Conservation (phyloP, 2,797 vertebrate genomes). For the Meriones psammophilus region DNA sequence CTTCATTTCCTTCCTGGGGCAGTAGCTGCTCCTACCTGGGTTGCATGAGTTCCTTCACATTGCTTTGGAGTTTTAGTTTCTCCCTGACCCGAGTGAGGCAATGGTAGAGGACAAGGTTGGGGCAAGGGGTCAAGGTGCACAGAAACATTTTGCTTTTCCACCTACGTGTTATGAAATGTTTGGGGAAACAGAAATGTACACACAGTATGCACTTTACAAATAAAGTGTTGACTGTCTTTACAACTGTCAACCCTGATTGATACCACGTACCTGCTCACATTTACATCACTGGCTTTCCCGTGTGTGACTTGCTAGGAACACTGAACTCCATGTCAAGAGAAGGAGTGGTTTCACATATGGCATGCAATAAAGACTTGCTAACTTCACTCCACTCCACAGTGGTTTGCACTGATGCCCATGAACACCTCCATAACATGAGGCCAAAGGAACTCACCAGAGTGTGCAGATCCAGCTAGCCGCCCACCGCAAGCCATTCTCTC, state of each 20-base stretch:
- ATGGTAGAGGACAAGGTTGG: not conserved
- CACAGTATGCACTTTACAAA: not conserved
- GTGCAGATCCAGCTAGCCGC: slow-evolving; percentile 46
- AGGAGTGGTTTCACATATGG: not conserved
- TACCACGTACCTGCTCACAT: not conserved
- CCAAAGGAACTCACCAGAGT: slow-evolving; percentile 11
- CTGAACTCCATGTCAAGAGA: not conserved
- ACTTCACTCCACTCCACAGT: not conserved
- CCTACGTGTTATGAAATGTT: not conserved
- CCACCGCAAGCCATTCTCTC: not conserved
- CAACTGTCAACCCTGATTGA: not conserved
- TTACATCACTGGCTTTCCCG: not conserved
- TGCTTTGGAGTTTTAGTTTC: not conserved
- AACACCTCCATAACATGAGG: slow-evolving; percentile 44
- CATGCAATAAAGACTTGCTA: not conserved
- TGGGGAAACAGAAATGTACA: not conserved
- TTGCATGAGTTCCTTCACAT: not conserved
- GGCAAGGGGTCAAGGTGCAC: not conserved
- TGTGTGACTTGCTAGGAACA: not conserved
- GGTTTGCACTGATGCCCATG: not conserved
- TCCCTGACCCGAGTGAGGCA: not conserved
- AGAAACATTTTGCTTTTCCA: not conserved
- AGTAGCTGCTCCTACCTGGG: not conserved
- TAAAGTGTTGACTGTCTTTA: not conserved
- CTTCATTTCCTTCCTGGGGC: not conserved